Evolutionary conservation across 92 coral and sea anemone species (phyloP).

Genomic region (Isaurus tuberculatus): DNA sequence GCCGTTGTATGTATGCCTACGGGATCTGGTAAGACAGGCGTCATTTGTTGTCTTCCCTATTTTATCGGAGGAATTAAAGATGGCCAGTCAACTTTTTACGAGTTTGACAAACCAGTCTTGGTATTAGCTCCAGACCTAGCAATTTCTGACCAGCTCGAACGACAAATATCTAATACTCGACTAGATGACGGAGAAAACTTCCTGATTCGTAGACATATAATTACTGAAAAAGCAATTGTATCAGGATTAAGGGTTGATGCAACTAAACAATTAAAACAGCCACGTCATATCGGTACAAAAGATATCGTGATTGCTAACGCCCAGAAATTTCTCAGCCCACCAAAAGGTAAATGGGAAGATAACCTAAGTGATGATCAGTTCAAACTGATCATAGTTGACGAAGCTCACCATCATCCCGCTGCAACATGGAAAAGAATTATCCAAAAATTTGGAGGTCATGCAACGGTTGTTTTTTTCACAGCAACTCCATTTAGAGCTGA

Average conservation of each 20-base stretch:
- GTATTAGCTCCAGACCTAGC: slow-evolving; percentile 57
- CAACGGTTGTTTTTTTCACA: slow-evolving; percentile 55
- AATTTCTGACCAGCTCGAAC: slow-evolving; percentile 44
- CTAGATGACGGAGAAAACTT: slow-evolving; percentile 41
- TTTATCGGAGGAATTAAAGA: slow-evolving; percentile 35
- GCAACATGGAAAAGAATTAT: slow-evolving; percentile 52
- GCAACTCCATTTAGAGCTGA: slow-evolving; percentile 65
- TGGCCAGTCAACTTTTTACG: not conserved
- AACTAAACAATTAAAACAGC: not conserved
- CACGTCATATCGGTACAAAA: not conserved
- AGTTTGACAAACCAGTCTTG: slow-evolving; percentile 50
- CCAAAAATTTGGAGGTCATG: slow-evolving; percentile 15
- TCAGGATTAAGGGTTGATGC: slow-evolving; percentile 14
- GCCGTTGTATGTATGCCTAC: slow-evolving; percentile 67
- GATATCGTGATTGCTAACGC: slow-evolving; percentile 57
- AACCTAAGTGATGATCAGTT: slow-evolving; percentile 39
- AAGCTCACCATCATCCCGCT: slow-evolving; percentile 60
- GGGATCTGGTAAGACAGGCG: slow-evolving; percentile 63
- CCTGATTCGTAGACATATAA: slow-evolving; percentile 40
- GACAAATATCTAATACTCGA: not conserved
- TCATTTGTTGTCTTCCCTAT: slow-evolving; percentile 67
- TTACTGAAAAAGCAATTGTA: slow-evolving; percentile 38
- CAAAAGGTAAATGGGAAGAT: slow-evolving; percentile 32
- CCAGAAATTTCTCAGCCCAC: slow-evolving; percentile 35
- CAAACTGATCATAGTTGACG: slow-evolving; percentile 53